Conservation (phyloP, 2,888 invertebrate genomes). For the Empis livida region DNA sequence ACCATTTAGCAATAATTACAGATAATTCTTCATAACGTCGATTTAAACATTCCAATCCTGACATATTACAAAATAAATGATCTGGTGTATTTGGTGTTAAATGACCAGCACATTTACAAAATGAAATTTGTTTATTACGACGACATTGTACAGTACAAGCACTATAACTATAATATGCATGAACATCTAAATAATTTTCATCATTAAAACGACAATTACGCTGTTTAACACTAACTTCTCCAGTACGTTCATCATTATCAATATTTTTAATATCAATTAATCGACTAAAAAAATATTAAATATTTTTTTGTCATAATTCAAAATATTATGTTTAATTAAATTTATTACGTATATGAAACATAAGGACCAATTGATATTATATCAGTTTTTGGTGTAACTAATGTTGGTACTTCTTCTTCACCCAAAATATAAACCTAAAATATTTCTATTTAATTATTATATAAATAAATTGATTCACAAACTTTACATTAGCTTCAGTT, state of each 20-base stretch:
- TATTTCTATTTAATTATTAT: not conserved
- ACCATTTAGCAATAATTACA: constrained; percentile 53
- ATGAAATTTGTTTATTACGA: constrained; percentile 45
- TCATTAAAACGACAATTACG: constrained; percentile 57
- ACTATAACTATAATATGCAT: constrained; percentile 56
- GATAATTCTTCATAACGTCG: constrained; percentile 46
- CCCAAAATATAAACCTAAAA: constrained; percentile 48
- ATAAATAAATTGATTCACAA: no score
- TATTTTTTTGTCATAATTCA: not conserved
- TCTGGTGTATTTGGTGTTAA: constrained; percentile 46
- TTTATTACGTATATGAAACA: constrained; percentile 39
- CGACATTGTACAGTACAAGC: constrained; percentile 60
- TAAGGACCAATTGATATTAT: constrained; percentile 45
- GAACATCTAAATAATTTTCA: constrained; percentile 49
- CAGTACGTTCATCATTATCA: constrained; percentile 52
- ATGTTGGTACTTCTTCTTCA: constrained; percentile 54
- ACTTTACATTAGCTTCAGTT: constrained; percentile 40
- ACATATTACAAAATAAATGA: constrained; percentile 45
- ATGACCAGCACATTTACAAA: constrained; percentile 57
- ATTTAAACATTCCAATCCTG: constrained; percentile 52
- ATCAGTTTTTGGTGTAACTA: constrained; percentile 50
- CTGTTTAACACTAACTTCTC: constrained; percentile 46
- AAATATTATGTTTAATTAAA: not conserved
- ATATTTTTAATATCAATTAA: constrained; percentile 45
- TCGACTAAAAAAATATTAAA: constrained; percentile 33